These are phyloP conservation scores for Drosophila longiperda DNA, from an alignment of 2,888 invertebrate species.

Conservation along the genomic window DNA sequence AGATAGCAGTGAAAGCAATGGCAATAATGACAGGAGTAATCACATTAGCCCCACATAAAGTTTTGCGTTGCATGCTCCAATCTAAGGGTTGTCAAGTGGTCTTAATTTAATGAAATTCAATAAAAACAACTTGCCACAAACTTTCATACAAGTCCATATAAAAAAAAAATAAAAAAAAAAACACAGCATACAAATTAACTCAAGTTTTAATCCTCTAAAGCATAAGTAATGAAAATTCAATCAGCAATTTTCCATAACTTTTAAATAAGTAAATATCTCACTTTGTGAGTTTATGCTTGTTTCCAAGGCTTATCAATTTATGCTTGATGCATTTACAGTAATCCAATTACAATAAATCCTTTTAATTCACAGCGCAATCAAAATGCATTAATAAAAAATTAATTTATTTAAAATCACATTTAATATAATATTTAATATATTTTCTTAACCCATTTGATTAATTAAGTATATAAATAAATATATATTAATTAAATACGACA, in stretches of 20 bases:
- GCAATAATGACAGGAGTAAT: slow-evolving; percentile 79
- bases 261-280: slow-evolving; percentile 3
- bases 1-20: slow-evolving; percentile 41
- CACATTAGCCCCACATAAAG: slow-evolving; percentile 76
- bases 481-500: slow-evolving; percentile 35
- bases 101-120: slow-evolving; percentile 61
- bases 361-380: neutral
- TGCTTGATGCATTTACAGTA: neutral
- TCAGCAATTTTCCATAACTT: slow-evolving; percentile 10
- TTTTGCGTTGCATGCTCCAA: slow-evolving; percentile 45
- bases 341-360: neutral
- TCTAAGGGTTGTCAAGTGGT: slow-evolving; percentile 71
- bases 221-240: slow-evolving; percentile 29
- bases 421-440: neutral
- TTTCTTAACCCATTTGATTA: neutral
- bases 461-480: neutral
- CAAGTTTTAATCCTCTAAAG: slow-evolving; percentile 10
- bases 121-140: slow-evolving; percentile 57
- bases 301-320: neutral
- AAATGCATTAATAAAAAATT: neutral
- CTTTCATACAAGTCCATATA: slow-evolving; percentile 18
- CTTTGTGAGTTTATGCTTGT: neutral
- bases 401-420: neutral
- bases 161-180: neutral
- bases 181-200: slow-evolving; percentile 28